Base-by-base conservation (phyloP, 2,113 vertebrate species). In the Cettia cetti region DNA sequence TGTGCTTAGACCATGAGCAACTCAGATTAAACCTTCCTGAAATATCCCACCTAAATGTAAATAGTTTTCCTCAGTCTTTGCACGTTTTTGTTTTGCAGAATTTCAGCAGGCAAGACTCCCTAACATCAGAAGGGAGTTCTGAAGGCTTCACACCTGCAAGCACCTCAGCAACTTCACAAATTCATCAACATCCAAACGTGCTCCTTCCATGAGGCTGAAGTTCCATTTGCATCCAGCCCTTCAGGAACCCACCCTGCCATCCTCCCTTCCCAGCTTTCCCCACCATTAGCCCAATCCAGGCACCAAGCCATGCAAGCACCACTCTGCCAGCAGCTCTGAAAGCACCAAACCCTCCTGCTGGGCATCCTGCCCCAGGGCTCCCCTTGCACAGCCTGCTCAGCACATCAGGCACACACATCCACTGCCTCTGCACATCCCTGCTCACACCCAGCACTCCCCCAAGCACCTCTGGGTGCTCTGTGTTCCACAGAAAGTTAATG, bases 101-200 rank as follows among this genome's bases (percentile, higher is more conserved):
- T 27, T 54, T 18, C 85, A 60, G 30, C 60, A 49, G 20, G 28
- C 69, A 22, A 7, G 17, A 22, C 26, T 33, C 59, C 1, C 1
- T 10, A n/a, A 59, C 4, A 13, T 8, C 26, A 66, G 54, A 23
- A 59, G 45, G 2, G 52, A 53, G 60, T 74, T 50, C 17, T 8
- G 42, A 39, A 66, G 49, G 52, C 37, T 68, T 54, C 39, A 54
- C 1, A 0, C 28, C 63, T 23, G 11, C 21, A 30, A 42, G 21
- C 23, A 33, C 47, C 61, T 84, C 52, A 28, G 11, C 7, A 52
- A 53, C 52, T 26, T 15, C 21, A 57, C 17, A 15, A 56, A 45
- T 2, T 8, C 53, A 35, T 16, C 53, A 13, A 8, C 0, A 42
- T 6, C 40, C 21, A 53, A 53, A 57, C 0, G 0, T 1, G 0